Evolutionary conservation across 2,888 invertebrate species (phyloP).

Genomic region (Schizotus pectinicornis): DNA sequence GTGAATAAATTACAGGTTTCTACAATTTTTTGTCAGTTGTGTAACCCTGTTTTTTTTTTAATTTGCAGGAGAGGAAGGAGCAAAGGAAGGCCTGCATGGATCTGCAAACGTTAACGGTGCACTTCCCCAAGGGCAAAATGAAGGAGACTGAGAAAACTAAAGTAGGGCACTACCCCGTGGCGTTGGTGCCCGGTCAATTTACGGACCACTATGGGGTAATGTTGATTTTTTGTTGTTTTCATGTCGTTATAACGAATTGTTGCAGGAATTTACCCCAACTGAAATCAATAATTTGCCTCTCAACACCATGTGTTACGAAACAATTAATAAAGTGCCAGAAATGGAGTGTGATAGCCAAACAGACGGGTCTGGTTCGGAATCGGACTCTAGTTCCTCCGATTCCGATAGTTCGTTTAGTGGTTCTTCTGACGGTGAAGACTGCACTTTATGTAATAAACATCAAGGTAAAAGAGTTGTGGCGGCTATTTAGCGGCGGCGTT

Average conservation of each 20-base stretch:
- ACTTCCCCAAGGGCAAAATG: conserved; percentile 69
- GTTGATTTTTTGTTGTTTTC: background rate
- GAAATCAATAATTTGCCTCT: conserved; percentile 93
- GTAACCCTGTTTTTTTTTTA: conserved; percentile 9
- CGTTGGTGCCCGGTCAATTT: conserved; percentile 96
- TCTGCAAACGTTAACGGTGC: conserved; percentile 88
- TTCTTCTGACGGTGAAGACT: conserved; percentile 38
- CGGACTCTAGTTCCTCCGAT: conserved; percentile 60
- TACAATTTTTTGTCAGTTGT: background rate
- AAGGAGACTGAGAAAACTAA: conserved; percentile 60
- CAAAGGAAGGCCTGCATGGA: conserved; percentile 86
- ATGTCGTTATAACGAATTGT: conserved; percentile 23
- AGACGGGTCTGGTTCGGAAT: conserved; percentile 60
- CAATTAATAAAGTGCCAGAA: conserved; percentile 61
- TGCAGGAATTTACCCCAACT: conserved; percentile 71
- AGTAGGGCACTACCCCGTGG: conserved; percentile 83
- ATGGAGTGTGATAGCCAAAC: conserved; percentile 62
- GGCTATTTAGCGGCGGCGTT: background rate
- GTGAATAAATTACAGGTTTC: background rate
- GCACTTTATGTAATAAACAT: conserved; percentile 31
- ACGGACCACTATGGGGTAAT: conserved; percentile 78
- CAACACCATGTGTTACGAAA: conserved; percentile 82
- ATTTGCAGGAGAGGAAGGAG: conserved; percentile 65
- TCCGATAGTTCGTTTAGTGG: conserved; percentile 51
- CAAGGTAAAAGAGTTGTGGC: too few relatives aligned